Conservation (phyloP, 2,888 invertebrate species). For the Acheta domesticus region DNA sequence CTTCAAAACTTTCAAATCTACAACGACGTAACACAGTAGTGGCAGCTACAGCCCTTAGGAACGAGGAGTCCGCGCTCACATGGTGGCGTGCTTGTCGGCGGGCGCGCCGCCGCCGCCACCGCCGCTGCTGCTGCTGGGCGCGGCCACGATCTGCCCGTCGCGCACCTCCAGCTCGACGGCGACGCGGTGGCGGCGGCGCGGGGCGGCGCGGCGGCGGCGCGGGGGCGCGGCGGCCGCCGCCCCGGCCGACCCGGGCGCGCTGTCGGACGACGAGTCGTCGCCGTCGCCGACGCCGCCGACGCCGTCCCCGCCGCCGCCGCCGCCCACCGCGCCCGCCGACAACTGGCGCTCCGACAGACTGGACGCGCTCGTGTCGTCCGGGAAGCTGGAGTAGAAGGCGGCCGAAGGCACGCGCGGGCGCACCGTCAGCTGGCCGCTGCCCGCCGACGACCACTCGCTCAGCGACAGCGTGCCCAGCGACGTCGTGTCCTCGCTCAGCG, state of each 20-base stretch:
- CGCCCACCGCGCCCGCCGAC: background rate
- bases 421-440: conserved; percentile 22
- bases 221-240: conserved; percentile 44
- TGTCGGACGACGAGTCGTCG: conserved; percentile 48
- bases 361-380: conserved; percentile 5
- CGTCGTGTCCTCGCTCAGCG: conserved; percentile 77
- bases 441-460: conserved; percentile 37
- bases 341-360: background rate
- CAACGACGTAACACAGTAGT: conserved; percentile 7
- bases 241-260: conserved; percentile 48
- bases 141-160: conserved; percentile 46
- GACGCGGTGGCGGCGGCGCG: conserved; percentile 46
- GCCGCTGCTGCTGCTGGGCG: background rate
- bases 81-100: background rate
- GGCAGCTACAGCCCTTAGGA: conserved; percentile 11
- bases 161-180: conserved; percentile 48
- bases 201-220: conserved; percentile 46
- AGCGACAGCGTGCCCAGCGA: conserved; percentile 39
- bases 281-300: conserved; percentile 48
- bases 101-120: background rate
- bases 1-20: conserved; percentile 9
- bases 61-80: background rate
- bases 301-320: conserved; percentile 38
- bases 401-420: background rate
- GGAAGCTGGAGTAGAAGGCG: background rate